phyloP scores from a whole-genome alignment of 2,113 vertebrate genomes.

The Calyptomena viridis region DNA sequence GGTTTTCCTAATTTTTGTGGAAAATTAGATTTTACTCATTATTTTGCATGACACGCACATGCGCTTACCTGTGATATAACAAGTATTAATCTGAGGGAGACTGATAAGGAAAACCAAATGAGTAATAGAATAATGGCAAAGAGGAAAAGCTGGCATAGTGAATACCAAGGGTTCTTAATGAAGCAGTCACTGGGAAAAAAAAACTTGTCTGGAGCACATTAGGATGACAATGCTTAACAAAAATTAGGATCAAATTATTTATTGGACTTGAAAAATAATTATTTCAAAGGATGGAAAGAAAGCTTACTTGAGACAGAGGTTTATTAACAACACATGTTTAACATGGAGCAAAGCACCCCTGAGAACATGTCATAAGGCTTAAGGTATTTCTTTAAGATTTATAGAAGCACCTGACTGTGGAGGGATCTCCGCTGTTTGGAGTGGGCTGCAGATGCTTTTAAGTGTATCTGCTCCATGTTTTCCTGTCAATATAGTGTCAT shows the following conservation, averaged over 20 bases:
- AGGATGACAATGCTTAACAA: fast-evolving
- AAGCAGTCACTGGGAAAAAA: background rate
- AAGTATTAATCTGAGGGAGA: background rate
- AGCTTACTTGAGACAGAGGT: background rate
- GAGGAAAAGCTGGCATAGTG: background rate
- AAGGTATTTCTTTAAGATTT: background rate
- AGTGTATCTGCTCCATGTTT: background rate
- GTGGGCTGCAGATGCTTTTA: background rate
- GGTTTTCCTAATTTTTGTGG: background rate
- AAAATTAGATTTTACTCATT: background rate
- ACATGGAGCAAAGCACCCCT: background rate
- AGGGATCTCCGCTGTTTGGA: background rate
- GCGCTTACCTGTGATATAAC: background rate
- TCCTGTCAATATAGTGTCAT: background rate
- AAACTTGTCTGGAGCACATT: background rate
- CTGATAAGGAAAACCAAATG: background rate
- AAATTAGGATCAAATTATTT: background rate
- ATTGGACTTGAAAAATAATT: background rate
- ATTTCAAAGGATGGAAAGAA: background rate
- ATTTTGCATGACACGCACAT: background rate
- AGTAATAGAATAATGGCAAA: background rate
- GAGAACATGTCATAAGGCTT: background rate
- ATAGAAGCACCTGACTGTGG: background rate
- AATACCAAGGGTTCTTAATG: background rate
- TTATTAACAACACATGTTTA: background rate